A percentile compares a stretch with the other conserved stretches of the same genome.
Conservation (phyloP, 1,140 invertebrate species). For the Reticulitermes speratus region DNA sequence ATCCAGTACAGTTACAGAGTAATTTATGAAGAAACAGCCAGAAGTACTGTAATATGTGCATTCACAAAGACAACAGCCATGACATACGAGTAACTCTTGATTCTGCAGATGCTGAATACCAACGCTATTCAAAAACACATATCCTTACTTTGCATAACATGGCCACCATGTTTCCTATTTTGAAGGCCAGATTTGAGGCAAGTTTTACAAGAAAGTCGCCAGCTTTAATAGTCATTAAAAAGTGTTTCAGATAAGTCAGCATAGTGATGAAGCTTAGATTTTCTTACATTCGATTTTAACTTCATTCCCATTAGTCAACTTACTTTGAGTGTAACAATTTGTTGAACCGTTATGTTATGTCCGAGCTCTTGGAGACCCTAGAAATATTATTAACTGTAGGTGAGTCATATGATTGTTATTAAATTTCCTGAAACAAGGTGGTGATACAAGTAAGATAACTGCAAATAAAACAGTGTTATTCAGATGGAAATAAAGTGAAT, state of each 20-base stretch:
- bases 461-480: too few species aligned
- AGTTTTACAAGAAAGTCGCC: not conserved
- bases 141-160: not conserved
- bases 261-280: constrained; percentile 7
- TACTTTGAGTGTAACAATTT: constrained; percentile 88
- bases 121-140: too few species aligned
- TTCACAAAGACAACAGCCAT: too few species aligned
- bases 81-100: too few species aligned
- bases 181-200: not conserved
- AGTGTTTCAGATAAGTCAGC: not conserved
- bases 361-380: constrained; percentile 86
- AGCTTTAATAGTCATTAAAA: not conserved
- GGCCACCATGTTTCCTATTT: not conserved
- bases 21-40: too few species aligned
- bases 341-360: constrained; percentile 84
- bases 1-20: too few species aligned
- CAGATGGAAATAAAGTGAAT: too few species aligned
- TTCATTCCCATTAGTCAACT: constrained; percentile 51
- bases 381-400: constrained; percentile 45
- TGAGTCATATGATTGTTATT: constrained; percentile 45
- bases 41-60: too few species aligned
- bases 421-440: not conserved
- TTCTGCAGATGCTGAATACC: too few species aligned
- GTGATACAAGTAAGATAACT: not conserved
- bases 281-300: not conserved